phyloP scores from a whole-genome alignment of 1,140 invertebrate species.

The Eriocheir sinensis region DNA sequence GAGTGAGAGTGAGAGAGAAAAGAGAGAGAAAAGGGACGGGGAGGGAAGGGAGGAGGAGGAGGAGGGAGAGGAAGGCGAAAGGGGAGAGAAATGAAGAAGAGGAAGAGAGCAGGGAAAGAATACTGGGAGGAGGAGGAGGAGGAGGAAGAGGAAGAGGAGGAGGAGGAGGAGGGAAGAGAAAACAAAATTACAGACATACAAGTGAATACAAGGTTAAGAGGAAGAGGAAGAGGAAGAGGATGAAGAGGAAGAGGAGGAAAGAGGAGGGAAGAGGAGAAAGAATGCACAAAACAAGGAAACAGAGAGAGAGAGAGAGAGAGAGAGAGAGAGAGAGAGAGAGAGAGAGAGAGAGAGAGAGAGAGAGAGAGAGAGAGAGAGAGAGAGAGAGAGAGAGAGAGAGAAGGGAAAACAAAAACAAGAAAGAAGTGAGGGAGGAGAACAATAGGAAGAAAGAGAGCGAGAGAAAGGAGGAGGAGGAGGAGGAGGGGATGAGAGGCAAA shows the following conservation, averaged over 20 bases:
- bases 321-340: neutral
- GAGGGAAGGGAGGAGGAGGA: too few relatives aligned
- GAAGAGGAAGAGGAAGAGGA: too few relatives aligned
- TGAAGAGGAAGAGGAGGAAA: too few relatives aligned
- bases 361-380: slow-evolving; percentile 25
- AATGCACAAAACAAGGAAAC: neutral
- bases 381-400: slow-evolving; percentile 32
- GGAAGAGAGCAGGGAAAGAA: neutral
- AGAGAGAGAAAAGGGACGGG: neutral
- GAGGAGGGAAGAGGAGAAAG: neutral
- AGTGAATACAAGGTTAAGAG: neutral
- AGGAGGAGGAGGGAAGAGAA: slow-evolving; percentile 7
- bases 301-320: neutral
- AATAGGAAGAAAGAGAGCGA: neutral
- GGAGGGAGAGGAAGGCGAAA: too few relatives aligned
- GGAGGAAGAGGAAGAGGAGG: neutral
- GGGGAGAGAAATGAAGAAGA: neutral
- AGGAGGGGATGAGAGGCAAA: neutral
- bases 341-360: neutral
- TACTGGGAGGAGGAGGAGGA: neutral
- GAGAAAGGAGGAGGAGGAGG: neutral
- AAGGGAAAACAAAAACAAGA: neutral
- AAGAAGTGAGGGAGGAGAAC: neutral
- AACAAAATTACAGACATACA: too few relatives aligned
- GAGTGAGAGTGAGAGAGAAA: neutral